Base-by-base conservation (phyloP, 2,888 invertebrate species). In the Andrena marginata region DNA sequence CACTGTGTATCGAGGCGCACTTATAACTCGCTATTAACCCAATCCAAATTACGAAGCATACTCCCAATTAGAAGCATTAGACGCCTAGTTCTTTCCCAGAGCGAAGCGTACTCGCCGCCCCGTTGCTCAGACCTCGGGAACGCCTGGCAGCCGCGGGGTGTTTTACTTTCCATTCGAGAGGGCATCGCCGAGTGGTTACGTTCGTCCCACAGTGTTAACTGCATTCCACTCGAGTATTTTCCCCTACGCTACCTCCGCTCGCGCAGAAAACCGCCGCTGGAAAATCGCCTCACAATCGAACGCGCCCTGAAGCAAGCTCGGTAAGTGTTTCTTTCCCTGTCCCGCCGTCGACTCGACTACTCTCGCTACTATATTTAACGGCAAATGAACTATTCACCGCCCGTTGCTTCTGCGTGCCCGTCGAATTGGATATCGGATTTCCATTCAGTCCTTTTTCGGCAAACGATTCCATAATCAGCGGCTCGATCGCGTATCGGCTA, bases 391-490 rank as follows among this genome's bases (percentile, higher is more conserved):
- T 63, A 71, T 83, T 82, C 81, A 77, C 64, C 35, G 31, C 0
- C 33, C 62, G 42, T 74, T 16, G 31, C 23, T 23, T 71, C 35
- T 42, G 68, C 48, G 59, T 75, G 70, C 78, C 49, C 64, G 13
- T 23, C 81, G 56, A 83, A 83, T 73, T 77, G 70, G 56, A 74
- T 81, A 81, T 83, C 74, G 75, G 67, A 71, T 72, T 78, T 49
- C 78, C 64, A 68, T 82, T 78, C 71, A 42, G 33, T 16, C 54
- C 80, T 81, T 83, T 83, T 73, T 63, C 81, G 31, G 73, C 68
- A 70, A 75, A 75, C 71, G 82, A 82, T 79, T 75, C 56, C 49
- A 75, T 82, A 82, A 82, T 78, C 84, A 75, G 60, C 26, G 29
- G 31, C 29, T 7, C 42, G 23, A n/a, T n/a, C 16, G 51, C 63